A percentile compares a stretch with the other conserved stretches of the same genome.
phyloP scores from a whole-genome alignment of 2,113 vertebrate genomes.

The Delphinus delphis region DNA sequence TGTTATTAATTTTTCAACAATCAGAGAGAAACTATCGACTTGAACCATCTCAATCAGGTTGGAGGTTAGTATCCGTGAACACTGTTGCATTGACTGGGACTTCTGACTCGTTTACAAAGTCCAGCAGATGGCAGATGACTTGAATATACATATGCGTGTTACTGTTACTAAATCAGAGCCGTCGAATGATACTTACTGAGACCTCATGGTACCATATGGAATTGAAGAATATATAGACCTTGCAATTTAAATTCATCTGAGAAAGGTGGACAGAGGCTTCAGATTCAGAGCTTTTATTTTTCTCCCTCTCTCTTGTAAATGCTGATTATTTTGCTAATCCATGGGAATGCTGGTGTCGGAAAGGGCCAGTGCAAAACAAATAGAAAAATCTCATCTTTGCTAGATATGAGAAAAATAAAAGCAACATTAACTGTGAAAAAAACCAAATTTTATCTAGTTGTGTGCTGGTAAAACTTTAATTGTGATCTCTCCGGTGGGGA shows the following conservation, averaged over 20 bases:
- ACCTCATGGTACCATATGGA: constrained; percentile 60
- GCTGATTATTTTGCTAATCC: neutral
- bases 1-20: neutral
- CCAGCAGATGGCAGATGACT: constrained; percentile 36
- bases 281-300: neutral
- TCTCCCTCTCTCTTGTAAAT: neutral
- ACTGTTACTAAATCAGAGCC: constrained; percentile 24
- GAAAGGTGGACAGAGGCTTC: constrained; percentile 4
- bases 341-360: neutral
- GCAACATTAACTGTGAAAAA: neutral
- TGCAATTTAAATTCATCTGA: constrained; percentile 37
- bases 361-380: neutral
- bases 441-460: neutral
- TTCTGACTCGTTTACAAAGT: neutral
- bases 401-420: neutral
- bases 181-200: constrained; percentile 15
- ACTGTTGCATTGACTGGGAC: neutral
- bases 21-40: neutral
- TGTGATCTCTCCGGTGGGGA: neutral
- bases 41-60: neutral
- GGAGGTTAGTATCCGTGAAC: neutral
- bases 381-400: neutral
- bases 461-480: neutral
- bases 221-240: constrained; percentile 50
- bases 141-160: neutral